Conservation (phyloP, 1,140 invertebrate genomes). For the Bombus vancouverensis region DNA sequence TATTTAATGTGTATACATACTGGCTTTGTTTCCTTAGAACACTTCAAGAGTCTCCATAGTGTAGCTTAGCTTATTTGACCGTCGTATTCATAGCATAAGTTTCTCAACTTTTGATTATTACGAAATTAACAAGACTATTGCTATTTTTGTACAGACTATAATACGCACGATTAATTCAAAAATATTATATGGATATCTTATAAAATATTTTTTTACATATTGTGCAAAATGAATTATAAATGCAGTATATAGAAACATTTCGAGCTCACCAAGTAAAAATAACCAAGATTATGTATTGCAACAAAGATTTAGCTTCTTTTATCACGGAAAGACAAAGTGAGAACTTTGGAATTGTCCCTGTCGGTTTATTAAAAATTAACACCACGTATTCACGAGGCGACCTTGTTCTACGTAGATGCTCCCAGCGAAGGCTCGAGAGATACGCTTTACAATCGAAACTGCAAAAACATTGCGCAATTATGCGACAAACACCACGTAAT, state of each 20-base stretch:
- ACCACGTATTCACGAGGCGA: neutral
- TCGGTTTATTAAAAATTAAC: conserved; percentile 26
- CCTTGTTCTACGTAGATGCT: conserved; percentile 35
- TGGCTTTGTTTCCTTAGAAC: neutral
- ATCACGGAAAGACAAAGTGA: neutral
- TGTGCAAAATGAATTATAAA: too few species aligned
- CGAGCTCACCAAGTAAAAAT: too few species aligned
- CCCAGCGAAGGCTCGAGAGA: conserved; percentile 12
- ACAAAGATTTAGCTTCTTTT: neutral
- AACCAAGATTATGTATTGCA: too few species aligned
- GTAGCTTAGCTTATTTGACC: neutral
- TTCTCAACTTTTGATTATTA: too few species aligned
- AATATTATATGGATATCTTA: too few species aligned
- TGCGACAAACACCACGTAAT: conserved; percentile 31
- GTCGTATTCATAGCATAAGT: neutral
- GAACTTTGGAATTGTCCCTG: neutral
- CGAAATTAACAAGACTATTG: neutral
- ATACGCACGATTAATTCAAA: neutral
- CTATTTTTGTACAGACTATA: neutral
- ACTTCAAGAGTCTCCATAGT: neutral
- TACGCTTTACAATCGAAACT: conserved; percentile 46
- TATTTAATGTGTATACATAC: neutral
- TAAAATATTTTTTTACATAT: too few species aligned
- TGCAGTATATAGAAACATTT: too few species aligned
- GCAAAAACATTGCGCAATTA: conserved; percentile 48